A percentile compares a stretch with the other conserved stretches of the same genome.
phyloP scores from a whole-genome alignment of 2,113 vertebrate genomes.

The Neogobius melanostomus region DNA sequence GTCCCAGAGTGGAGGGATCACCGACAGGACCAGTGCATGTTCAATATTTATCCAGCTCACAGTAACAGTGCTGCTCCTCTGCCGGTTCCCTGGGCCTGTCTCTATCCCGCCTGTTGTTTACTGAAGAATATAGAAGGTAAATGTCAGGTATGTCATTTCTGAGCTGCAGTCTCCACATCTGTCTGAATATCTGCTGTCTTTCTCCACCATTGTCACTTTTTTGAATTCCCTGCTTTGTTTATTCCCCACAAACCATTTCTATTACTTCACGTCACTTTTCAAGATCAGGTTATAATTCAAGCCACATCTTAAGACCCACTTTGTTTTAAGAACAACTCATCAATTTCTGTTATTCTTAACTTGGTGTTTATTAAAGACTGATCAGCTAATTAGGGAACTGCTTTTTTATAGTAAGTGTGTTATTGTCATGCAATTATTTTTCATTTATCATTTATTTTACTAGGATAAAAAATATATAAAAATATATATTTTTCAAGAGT shows the following conservation, averaged over 20 bases:
- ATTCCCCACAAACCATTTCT: background rate
- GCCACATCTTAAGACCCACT: no score
- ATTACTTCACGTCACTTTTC: no score
- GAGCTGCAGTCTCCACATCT: conserved; percentile 5
- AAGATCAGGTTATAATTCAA: no score
- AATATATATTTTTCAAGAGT: no score
- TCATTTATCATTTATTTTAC: no score
- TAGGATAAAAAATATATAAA: no score
- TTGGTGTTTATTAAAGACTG: no score
- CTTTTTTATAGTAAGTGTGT: no score
- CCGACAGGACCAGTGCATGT: conserved; percentile 10
- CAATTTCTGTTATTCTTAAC: no score
- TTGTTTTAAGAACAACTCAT: no score
- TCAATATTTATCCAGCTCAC: conserved; percentile 42
- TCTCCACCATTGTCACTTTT: background rate
- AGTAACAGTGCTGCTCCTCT: conserved; percentile 26
- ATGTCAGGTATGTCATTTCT: conserved; percentile 49
- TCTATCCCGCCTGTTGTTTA: conserved; percentile 46
- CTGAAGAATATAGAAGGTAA: conserved; percentile 65
- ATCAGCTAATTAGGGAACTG: no score
- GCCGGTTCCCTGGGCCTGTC: conserved; percentile 21
- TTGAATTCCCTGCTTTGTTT: background rate
- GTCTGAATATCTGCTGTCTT: background rate
- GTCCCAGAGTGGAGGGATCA: background rate
- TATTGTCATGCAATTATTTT: no score